Percentiles rank a stretch among this genome's conserved stretches.
phyloP scores from a whole-genome alignment of 2,113 vertebrate species.

The Vulpes ferrilata region DNA sequence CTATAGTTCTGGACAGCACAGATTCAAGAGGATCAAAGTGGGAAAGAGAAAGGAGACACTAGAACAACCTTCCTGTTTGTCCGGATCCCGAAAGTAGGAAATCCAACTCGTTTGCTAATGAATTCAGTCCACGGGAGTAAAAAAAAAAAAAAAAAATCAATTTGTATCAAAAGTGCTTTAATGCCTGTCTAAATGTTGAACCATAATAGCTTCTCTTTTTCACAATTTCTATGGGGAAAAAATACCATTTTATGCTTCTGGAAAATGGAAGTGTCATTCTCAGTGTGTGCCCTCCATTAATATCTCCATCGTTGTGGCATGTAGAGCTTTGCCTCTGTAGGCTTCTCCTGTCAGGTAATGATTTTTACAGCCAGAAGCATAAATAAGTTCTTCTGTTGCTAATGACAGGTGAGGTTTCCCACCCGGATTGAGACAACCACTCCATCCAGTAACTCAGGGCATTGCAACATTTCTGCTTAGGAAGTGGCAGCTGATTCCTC shows the following conservation, averaged over 20 bases:
- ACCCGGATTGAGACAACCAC: neutral
- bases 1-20: neutral
- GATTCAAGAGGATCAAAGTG: neutral
- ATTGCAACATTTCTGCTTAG: neutral
- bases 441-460: neutral
- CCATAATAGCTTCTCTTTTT: slow-evolving; percentile 56
- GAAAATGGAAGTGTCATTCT: slow-evolving; percentile 47
- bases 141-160: slow-evolving; percentile 27
- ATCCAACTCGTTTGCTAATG: slow-evolving; percentile 47
- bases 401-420: neutral
- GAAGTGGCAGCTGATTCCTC: neutral
- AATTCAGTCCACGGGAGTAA: slow-evolving; percentile 28
- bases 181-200: slow-evolving; percentile 71
- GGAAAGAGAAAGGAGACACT: neutral
- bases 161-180: slow-evolving; percentile 59
- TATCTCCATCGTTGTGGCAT: neutral
- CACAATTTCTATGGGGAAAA: slow-evolving; percentile 32
- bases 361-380: slow-evolving; percentile 33
- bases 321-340: neutral
- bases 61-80: neutral
- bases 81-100: neutral
- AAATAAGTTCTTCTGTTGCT: neutral
- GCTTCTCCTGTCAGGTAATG: neutral
- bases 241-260: slow-evolving; percentile 63
- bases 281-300: slow-evolving; percentile 6